Percentiles rank a stretch among this genome's conserved stretches.
Evolutionary conservation across 2,888 invertebrate genomes (phyloP).

Genomic region (Pristionchus arcanus): DNA sequence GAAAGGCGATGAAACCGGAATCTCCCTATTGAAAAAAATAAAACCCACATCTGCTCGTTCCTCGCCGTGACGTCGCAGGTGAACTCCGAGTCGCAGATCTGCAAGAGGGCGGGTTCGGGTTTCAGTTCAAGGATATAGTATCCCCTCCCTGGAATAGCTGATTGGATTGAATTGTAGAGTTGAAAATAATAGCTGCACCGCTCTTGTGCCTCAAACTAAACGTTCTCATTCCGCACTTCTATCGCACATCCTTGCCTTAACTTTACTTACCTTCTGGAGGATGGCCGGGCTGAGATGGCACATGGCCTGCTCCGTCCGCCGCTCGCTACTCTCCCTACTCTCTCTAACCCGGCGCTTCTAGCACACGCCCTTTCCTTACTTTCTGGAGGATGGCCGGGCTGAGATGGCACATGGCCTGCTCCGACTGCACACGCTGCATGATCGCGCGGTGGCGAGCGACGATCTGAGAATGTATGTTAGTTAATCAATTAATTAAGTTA

Average conservation of each 20-base stretch:
- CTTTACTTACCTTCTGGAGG: slow-evolving; percentile 24
- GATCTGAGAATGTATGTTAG: neutral
- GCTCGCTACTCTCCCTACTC: neutral
- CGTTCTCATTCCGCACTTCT: too few relatives aligned
- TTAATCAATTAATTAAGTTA: too few relatives aligned
- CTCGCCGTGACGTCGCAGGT: neutral
- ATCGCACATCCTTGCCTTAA: too few relatives aligned
- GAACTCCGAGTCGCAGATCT: slow-evolving; percentile 45
- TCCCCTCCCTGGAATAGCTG: too few relatives aligned
- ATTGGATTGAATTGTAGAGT: too few relatives aligned
- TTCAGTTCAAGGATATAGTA: too few relatives aligned
- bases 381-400: slow-evolving; percentile 9
- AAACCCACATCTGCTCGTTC: slow-evolving; percentile 34
- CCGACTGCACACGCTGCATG: slow-evolving; percentile 41
- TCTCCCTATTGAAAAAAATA: neutral
- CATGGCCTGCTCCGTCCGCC: slow-evolving; percentile 25
- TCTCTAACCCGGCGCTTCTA: neutral
- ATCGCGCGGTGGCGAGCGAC: slow-evolving; percentile 27
- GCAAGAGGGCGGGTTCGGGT: neutral
- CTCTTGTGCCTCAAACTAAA: too few relatives aligned
- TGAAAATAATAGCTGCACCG: too few relatives aligned
- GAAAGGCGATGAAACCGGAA: neutral
- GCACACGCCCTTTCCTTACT: neutral
- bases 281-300: slow-evolving; percentile 30
- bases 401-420: slow-evolving; percentile 46